These are phyloP conservation scores for Austrolebias charrua DNA, from an alignment of 2,797 vertebrate genomes.

Conservation along the genomic window DNA sequence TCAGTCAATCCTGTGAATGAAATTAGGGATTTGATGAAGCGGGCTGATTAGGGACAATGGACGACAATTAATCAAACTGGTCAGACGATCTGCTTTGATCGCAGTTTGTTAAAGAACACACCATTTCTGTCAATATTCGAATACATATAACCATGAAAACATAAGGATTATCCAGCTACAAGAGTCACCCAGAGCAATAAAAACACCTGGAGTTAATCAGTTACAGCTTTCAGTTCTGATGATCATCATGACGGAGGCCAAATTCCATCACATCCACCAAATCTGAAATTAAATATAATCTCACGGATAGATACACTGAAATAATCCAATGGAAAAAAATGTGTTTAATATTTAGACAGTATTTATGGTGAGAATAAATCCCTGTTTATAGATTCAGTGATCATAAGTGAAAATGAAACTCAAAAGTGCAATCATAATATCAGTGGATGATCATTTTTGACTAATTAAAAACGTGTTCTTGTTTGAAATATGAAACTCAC, in stretches of 20 bases:
- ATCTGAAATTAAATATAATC: neutral
- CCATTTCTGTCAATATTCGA: neutral
- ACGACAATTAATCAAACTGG: neutral
- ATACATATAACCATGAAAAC: too few relatives aligned
- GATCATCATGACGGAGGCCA: neutral
- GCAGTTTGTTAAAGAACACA: neutral
- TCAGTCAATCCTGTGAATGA: too few relatives aligned
- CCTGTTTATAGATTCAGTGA: neutral
- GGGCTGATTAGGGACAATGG: neutral
- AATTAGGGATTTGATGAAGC: too few relatives aligned
- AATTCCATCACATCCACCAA: neutral
- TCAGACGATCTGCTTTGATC: neutral
- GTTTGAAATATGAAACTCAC: neutral
- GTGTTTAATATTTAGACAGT: too few relatives aligned
- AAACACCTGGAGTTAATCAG: too few relatives aligned
- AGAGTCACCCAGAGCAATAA: too few relatives aligned
- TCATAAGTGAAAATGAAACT: constrained; percentile 7
- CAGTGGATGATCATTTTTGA: neutral
- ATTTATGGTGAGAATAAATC: too few relatives aligned
- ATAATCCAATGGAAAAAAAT: too few relatives aligned
- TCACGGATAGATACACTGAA: too few relatives aligned
- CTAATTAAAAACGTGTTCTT: neutral
- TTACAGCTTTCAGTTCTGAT: too few relatives aligned
- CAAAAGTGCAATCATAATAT: too few relatives aligned
- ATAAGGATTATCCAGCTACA: too few relatives aligned